These are phyloP conservation scores for Gadopsis bispinosus DNA, from an alignment of 2,797 vertebrate species.

Conservation along the genomic window DNA sequence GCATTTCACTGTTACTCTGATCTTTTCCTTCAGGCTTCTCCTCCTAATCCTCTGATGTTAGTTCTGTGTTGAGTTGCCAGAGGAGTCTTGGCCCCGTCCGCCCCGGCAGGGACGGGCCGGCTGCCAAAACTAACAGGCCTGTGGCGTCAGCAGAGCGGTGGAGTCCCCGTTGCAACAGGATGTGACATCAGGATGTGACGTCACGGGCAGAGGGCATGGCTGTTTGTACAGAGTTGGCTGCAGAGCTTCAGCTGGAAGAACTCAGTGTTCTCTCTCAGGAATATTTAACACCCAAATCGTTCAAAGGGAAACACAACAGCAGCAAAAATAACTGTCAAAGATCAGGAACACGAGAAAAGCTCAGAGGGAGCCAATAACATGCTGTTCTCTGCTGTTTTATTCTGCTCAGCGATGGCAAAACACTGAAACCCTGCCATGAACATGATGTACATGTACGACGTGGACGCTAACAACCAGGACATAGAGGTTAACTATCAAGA, in stretches of 20 bases:
- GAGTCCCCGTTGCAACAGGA: slow-evolving; percentile 59
- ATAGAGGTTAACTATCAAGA: too few relatives aligned
- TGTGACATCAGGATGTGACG: slow-evolving; percentile 72
- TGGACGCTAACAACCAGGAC: background rate
- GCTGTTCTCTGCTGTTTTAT: background rate
- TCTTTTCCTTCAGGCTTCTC: too few relatives aligned
- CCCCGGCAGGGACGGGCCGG: background rate
- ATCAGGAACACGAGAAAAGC: background rate
- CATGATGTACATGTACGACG: too few relatives aligned
- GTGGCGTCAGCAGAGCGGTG: slow-evolving; percentile 51
- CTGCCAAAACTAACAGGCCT: slow-evolving; percentile 62
- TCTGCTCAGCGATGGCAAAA: background rate
- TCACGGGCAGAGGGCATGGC: slow-evolving; percentile 37
- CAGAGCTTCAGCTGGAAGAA: slow-evolving; percentile 30
- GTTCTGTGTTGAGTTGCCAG: background rate
- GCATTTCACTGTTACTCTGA: too few relatives aligned
- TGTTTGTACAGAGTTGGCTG: slow-evolving; percentile 33
- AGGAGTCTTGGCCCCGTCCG: background rate
- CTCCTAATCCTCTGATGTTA: too few relatives aligned
- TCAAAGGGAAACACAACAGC: slow-evolving; percentile 1
- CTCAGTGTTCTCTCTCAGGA: background rate
- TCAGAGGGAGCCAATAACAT: background rate
- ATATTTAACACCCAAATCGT: background rate
- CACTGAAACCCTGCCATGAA: too few relatives aligned
- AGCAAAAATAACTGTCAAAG: slow-evolving; percentile 2